Evolutionary conservation across 1,140 invertebrate species (phyloP).

Genomic region (Drosophila quadrilineata): DNA sequence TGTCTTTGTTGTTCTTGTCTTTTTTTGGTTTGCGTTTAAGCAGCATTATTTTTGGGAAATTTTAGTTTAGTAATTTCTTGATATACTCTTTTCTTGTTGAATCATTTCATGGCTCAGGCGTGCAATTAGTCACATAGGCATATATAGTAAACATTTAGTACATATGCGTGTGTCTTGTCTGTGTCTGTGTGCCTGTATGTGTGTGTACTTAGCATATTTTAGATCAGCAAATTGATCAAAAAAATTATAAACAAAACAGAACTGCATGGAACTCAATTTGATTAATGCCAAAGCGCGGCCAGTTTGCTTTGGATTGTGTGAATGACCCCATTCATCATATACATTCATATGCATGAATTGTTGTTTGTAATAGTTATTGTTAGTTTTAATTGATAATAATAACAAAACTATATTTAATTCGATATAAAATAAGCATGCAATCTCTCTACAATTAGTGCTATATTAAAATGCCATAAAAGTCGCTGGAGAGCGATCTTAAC

Average conservation of each 20-base stretch:
- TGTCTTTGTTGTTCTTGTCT: slow-evolving; percentile 20
- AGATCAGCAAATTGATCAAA: too few relatives aligned
- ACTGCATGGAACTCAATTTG: neutral
- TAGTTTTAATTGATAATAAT: slow-evolving; percentile 15
- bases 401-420: slow-evolving; percentile 15
- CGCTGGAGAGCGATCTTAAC: too few relatives aligned
- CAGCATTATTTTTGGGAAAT: slow-evolving; percentile 19
- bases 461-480: too few relatives aligned
- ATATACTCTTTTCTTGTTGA: slow-evolving; percentile 24
- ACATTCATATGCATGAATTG: too few relatives aligned
- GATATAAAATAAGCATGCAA: slow-evolving; percentile 48
- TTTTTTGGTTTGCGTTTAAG: slow-evolving; percentile 26
- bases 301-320: neutral
- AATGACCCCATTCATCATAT: neutral
- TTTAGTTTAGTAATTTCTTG: slow-evolving; percentile 36
- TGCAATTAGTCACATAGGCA: slow-evolving; percentile 71
- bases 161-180: slow-evolving; percentile 22
- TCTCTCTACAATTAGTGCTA: slow-evolving; percentile 19
- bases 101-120: slow-evolving; percentile 42
- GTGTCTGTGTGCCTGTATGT: too few relatives aligned
- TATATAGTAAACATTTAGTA: too few relatives aligned
- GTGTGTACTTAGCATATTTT: slow-evolving; percentile 4
- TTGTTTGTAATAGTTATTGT: slow-evolving; percentile 12
- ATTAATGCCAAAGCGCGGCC: slow-evolving; percentile 27
- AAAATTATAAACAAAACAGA: slow-evolving; percentile 16